Conservation (phyloP, 2,797 vertebrate genomes). For the Ceyx erithaca region DNA sequence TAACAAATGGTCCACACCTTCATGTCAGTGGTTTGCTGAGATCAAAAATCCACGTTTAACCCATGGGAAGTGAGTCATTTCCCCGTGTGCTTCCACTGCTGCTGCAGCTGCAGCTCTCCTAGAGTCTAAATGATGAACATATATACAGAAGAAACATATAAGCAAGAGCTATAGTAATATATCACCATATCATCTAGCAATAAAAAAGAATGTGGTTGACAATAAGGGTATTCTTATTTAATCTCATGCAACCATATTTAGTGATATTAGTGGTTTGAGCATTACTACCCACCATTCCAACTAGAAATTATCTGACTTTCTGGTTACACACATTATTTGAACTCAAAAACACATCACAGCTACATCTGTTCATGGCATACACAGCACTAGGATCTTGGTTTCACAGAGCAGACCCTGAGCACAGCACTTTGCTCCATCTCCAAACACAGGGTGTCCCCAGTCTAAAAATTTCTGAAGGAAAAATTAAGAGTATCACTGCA, state of each 20-base stretch:
- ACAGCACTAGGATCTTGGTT: background rate
- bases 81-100: background rate
- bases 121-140: background rate
- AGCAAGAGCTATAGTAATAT: background rate
- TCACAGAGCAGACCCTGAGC: background rate
- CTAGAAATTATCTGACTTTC: background rate
- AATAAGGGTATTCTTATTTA: conserved; percentile 16
- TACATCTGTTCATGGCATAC: background rate
- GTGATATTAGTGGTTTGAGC: background rate
- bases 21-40: background rate
- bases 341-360: background rate
- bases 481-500: background rate
- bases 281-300: background rate
- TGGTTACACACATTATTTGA: background rate
- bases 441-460: background rate
- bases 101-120: conserved; percentile 49
- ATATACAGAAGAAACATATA: background rate
- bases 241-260: background rate
- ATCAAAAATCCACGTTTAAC: background rate
- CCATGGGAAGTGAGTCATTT: conserved; percentile 55
- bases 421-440: background rate
- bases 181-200: background rate
- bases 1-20: conserved; percentile 27
- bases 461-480: background rate
- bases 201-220: background rate